Base-by-base conservation (phyloP, 1,140 invertebrate genomes). In the Lasioglossum albipes region DNA sequence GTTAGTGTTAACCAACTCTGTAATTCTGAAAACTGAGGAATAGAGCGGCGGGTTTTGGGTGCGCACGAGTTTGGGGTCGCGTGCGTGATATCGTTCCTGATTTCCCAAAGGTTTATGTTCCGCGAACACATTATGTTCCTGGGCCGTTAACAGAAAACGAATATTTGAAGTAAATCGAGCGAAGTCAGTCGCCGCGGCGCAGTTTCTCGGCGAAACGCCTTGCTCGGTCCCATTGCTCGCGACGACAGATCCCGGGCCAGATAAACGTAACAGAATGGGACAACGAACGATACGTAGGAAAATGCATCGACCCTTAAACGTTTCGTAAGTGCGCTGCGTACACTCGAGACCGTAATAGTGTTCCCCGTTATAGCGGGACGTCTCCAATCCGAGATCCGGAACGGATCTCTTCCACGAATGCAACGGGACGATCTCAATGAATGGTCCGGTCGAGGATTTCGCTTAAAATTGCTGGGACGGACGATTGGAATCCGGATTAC, bases 301-400 rank as follows among this genome's bases (percentile, higher is more conserved):
- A 85, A 84, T 77, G 65, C 65, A 66, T 76, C 75, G 72, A 54
- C 22, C 59, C 76, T 86, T 85, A 86, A 85, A 86, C 84, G 84
- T 59, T 83, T 59, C 76, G 64, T 66, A 70, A 86, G 61, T 82
- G 62, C 49, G 57, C n/a, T 20, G 70, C 22, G 71, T 45, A 62
- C 42, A 66, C 71, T 75, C 54, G 49, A 66, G 42, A 80, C 6
- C 72, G 69, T 78, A 61, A 72, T 20, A 72, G 42, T 22, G 49
- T 72, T 72, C 62, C 42, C 49, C 12, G 12, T 49, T 68, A 82
- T 62, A 22, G 31, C 13, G 12, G 54, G 42, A 27, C n/a, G 20
- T 54, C 59, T 69, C 49, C 36, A 67, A 36, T 45, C 18, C 16
- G 6, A 27, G 22, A n/a, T 54, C 31, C 64, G 18, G 42, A 45